These are phyloP conservation scores for Hypotaenidia okinawae DNA, from an alignment of 2,797 vertebrate species.

Conservation along the genomic window DNA sequence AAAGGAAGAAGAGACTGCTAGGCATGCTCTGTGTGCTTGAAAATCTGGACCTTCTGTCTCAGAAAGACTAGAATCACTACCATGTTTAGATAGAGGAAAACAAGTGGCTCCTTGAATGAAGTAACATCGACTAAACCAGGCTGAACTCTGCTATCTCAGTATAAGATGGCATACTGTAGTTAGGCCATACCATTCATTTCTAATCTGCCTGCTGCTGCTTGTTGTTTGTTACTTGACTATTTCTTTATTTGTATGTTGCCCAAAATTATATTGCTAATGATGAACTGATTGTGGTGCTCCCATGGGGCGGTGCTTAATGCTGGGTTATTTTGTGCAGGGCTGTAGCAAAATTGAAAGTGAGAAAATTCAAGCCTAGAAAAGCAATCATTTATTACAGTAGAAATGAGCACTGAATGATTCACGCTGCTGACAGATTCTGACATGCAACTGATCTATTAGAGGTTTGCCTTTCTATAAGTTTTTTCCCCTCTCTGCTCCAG, in stretches of 20 bases:
- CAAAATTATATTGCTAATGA: background rate
- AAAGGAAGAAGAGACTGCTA: background rate
- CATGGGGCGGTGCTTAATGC: background rate
- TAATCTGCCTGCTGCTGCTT: background rate
- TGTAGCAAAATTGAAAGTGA: background rate
- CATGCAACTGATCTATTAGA: background rate
- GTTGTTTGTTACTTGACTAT: background rate
- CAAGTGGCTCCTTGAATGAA: background rate
- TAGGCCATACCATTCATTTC: background rate
- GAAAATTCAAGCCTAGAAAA: slow-evolving; percentile 41
- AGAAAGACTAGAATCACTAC: background rate
- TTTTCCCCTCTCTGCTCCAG: background rate
- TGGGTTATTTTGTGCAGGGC: background rate
- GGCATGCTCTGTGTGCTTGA: background rate
- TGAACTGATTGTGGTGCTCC: background rate
- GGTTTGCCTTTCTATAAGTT: background rate
- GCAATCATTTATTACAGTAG: background rate
- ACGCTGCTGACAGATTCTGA: background rate
- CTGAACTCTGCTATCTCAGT: background rate
- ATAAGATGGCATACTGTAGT: background rate
- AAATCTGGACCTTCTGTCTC: background rate
- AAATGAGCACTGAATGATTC: slow-evolving; percentile 1
- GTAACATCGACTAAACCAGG: background rate
- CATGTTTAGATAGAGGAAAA: background rate
- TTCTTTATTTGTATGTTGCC: background rate